phyloP scores from a whole-genome alignment of 1,140 invertebrate genomes.

The Cydia amplana region DNA sequence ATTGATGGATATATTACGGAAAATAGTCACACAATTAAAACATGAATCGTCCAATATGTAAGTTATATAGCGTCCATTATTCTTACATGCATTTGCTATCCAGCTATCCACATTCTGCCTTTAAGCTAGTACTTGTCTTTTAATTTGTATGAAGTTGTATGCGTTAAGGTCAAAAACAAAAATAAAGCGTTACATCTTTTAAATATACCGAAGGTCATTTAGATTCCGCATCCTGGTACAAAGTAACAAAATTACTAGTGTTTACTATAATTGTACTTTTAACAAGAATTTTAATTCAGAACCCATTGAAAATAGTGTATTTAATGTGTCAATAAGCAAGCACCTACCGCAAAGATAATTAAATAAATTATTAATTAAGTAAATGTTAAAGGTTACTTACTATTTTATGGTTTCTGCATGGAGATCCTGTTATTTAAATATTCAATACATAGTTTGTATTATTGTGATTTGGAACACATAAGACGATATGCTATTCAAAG shows the following conservation, averaged over 20 bases:
- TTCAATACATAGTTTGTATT: neutral
- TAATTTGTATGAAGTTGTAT: no score
- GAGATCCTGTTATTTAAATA: neutral
- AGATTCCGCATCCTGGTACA: neutral
- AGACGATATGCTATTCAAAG: no score
- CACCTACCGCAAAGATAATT: neutral
- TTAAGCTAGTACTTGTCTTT: no score
- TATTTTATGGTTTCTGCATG: neutral
- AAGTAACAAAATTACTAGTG: neutral
- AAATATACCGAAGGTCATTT: neutral
- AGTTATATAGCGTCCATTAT: no score
- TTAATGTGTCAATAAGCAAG: neutral
- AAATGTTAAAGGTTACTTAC: constrained; percentile 7
- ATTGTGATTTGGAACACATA: no score
- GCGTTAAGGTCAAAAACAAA: no score
- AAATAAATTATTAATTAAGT: neutral
- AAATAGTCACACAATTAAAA: no score
- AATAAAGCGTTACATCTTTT: neutral
- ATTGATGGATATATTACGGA: no score
- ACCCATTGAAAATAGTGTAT: neutral
- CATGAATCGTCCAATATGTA: no score
- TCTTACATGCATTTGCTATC: no score
- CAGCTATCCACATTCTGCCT: no score
- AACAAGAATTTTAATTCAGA: constrained; percentile 1
- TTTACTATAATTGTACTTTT: neutral